A percentile compares a stretch with the other conserved stretches of the same genome.
These are phyloP conservation scores for Athalia circularis DNA, from an alignment of 2,888 invertebrate species.

Conservation along the genomic window DNA sequence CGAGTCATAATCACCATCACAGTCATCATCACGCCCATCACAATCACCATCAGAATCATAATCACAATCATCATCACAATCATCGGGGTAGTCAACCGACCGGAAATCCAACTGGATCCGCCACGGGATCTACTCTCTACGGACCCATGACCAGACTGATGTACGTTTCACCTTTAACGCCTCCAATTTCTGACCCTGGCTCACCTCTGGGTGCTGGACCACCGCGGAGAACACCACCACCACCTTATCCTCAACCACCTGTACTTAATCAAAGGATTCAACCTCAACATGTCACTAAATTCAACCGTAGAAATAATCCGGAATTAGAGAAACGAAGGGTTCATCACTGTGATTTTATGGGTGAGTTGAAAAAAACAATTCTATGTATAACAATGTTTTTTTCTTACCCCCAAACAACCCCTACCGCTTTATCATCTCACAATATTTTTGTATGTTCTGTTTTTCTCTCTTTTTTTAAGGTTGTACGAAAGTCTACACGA, in stretches of 20 bases:
- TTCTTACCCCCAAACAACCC: background rate
- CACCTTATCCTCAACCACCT: slow-evolving; percentile 83
- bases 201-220: slow-evolving; percentile 80
- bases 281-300: slow-evolving; percentile 76
- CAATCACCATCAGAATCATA: slow-evolving; percentile 55
- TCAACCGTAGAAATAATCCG: slow-evolving; percentile 96
- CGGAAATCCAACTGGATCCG: slow-evolving; percentile 72
- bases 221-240: slow-evolving; percentile 84
- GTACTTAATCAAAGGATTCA: slow-evolving; percentile 69
- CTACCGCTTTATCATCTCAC: background rate
- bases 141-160: slow-evolving; percentile 80
- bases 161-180: slow-evolving; percentile 90
- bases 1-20: slow-evolving; percentile 57
- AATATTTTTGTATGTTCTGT: background rate
- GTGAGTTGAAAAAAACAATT: slow-evolving; percentile 75
- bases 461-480: slow-evolving; percentile 78
- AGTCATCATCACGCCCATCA: slow-evolving; percentile 63
- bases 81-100: slow-evolving; percentile 59
- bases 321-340: slow-evolving; percentile 96
- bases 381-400: background rate
- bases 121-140: slow-evolving; percentile 74
- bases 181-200: slow-evolving; percentile 92
- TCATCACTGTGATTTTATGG: slow-evolving; percentile 97
- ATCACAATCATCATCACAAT: slow-evolving; percentile 51
- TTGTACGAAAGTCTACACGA: slow-evolving; percentile 97